phyloP scores from a whole-genome alignment of 2,797 vertebrate species.

The Monodelphis domestica region DNA sequence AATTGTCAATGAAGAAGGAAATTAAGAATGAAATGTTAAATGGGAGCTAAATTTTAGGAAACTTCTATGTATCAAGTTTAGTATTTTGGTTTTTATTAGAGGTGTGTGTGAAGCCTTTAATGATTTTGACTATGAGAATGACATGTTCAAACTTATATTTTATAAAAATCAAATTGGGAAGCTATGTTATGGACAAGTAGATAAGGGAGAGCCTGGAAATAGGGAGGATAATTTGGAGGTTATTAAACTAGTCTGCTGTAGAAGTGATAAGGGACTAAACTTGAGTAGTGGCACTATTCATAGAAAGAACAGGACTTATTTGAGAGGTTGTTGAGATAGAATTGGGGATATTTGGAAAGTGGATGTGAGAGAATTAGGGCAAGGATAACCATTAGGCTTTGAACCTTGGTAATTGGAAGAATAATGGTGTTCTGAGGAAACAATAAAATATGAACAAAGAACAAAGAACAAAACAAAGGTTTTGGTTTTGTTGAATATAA shows the following conservation, averaged over 20 bases:
- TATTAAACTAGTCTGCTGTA: neutral
- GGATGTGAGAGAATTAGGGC: neutral
- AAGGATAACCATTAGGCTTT: neutral
- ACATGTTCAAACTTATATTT: neutral
- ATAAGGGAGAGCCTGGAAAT: neutral
- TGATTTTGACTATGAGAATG: neutral
- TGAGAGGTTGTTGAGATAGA: neutral
- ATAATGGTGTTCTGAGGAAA: neutral
- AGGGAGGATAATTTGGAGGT: neutral
- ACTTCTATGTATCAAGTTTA: neutral
- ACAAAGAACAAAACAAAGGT: too few relatives aligned
- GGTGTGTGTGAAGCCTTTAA: neutral
- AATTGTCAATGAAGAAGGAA: neutral
- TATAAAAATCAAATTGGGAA: neutral
- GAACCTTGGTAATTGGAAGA: neutral
- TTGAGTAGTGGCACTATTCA: neutral
- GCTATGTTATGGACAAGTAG: neutral
- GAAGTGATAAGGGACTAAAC: neutral
- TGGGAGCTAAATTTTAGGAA: neutral
- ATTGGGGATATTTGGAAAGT: neutral
- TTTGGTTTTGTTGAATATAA: neutral
- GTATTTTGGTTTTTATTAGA: neutral
- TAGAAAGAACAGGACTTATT: neutral
- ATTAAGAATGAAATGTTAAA: neutral
- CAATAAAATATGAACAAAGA: neutral